Evolutionary conservation across 37 sponge, comb jelly and placozoan genomes (phyloP).

Genomic region (Dysidea cf. avara): DNA sequence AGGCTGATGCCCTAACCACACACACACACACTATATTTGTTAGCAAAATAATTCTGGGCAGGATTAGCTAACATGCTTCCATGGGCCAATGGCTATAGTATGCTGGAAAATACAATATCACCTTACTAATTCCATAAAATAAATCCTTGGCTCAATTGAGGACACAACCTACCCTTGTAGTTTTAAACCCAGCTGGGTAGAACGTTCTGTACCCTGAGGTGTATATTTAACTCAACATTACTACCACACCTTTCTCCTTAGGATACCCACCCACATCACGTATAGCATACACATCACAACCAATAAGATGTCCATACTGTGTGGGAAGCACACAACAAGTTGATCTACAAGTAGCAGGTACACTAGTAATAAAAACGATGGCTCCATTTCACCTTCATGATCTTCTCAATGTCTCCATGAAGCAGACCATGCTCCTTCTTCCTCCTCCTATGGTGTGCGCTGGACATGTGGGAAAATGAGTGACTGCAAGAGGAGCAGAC

Average conservation of each 20-base stretch:
- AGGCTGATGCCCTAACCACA: too few relatives aligned
- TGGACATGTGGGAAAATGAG: too few relatives aligned
- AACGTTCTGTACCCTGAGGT: slow-evolving; percentile 59
- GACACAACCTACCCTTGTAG: slow-evolving; percentile 88
- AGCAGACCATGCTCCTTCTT: slow-evolving; percentile 75
- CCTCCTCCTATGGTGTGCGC: too few relatives aligned
- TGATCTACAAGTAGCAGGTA: background rate
- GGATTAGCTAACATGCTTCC: slow-evolving; percentile 73
- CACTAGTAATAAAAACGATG: background rate
- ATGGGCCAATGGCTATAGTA: slow-evolving; percentile 78
- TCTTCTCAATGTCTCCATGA: slow-evolving; percentile 78
- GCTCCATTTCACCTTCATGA: slow-evolving; percentile 73
- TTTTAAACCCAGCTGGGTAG: slow-evolving; percentile 66
- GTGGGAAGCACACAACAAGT: slow-evolving; percentile 93
- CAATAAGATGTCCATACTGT: slow-evolving; percentile 99
- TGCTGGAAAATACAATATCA: too few relatives aligned
- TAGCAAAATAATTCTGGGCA: slow-evolving; percentile 77
- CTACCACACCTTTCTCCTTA: slow-evolving; percentile 38
- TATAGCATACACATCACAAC: slow-evolving; percentile 83
- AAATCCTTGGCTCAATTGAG: slow-evolving; percentile 95
- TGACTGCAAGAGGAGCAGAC: too few relatives aligned
- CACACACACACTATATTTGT: too few relatives aligned
- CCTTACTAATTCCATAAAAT: slow-evolving; percentile 89
- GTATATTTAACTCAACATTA: slow-evolving; percentile 4
- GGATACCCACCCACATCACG: slow-evolving; percentile 99